phyloP scores from a whole-genome alignment of 2,113 vertebrate genomes.

The Spheniscus mendiculus region DNA sequence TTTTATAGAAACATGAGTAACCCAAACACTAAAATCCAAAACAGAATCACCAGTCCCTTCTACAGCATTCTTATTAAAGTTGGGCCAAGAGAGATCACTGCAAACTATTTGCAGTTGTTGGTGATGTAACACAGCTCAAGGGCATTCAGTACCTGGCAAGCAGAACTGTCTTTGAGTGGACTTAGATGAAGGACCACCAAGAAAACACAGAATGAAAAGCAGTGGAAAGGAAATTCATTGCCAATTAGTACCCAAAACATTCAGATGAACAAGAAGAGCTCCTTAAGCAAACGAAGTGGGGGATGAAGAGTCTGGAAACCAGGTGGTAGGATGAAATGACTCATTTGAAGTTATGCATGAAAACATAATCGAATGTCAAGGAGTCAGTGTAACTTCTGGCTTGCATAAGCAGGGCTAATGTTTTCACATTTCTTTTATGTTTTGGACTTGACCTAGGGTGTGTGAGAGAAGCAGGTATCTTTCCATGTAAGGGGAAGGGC shows the following conservation, averaged over 20 bases:
- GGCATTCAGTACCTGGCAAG: constrained; percentile 38
- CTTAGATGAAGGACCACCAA: constrained; percentile 41
- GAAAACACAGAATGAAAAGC: constrained; percentile 30
- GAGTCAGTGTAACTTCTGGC: neutral
- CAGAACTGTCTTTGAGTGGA: neutral
- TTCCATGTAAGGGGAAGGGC: neutral
- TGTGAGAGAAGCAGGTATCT: neutral
- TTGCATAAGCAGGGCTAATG: neutral
- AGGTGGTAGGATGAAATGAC: constrained; percentile 20
- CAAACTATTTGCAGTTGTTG: constrained; percentile 64
- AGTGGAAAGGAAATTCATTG: constrained; percentile 19
- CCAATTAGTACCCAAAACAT: constrained; percentile 24
- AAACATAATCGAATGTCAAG: neutral
- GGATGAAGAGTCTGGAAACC: constrained; percentile 30
- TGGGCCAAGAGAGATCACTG: constrained; percentile 47
- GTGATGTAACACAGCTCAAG: constrained; percentile 62
- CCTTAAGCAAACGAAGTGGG: neutral
- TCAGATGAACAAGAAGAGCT: constrained; percentile 17
- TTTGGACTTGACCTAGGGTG: neutral
- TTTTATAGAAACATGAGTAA: constrained; percentile 35
- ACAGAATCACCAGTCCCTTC: constrained; percentile 31
- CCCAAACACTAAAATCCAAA: constrained; percentile 64
- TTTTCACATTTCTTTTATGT: neutral
- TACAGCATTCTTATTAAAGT: constrained; percentile 21
- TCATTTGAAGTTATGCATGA: neutral